Evolutionary conservation across 2,888 invertebrate genomes (phyloP), one percentile per base, ranked within the genome.

Genomic region (Halictus quadricinctus): DNA sequence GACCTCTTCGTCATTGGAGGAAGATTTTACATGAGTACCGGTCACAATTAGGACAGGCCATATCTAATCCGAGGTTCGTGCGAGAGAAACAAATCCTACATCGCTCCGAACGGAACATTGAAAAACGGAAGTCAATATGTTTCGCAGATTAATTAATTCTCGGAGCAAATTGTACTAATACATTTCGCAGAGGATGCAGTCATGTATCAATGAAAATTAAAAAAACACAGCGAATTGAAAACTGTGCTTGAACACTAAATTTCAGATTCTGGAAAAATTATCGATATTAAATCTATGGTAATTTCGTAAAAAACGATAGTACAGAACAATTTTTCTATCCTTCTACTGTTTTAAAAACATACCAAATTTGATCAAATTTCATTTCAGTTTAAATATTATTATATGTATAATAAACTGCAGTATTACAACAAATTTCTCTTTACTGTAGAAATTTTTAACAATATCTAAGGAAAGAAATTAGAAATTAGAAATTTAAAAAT

Each of bases 21-120:
- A 90, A 91, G 83, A 91, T 93, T 92, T 93, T 92, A 92, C 93
- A 93, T 29, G 12, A 6, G 29, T 91, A 88, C 88, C 86, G 87
- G 89, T 90, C 90, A 92, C 90, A 91, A 89, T 88, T 88, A 89
- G 88, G 13, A 25, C 13, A 15, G 58, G 58, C 10, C 10, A n/a
- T 58, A 58, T n/a, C 54, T 21, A 54, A 54, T 54, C 21, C 54
- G 54, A 54, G 21, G 21, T 54, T 54, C 21, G 21, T 1, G 54
- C 5, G 54, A 54, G 54, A 0, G 21, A 54, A 21, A 54, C 54
- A 54, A 54, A 54, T 21, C 8, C 54, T 54, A 54, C 54, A 21
- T 54, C 21, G 18, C 8, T 8, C n/a, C 8, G 7, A 54, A n/a
- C 54, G 54, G 21, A 54, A 58, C 29, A 29, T 1, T 29, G 29